These are phyloP conservation scores for Excalfactoria chinensis DNA, from an alignment of 2,113 vertebrate species.

Conservation along the genomic window DNA sequence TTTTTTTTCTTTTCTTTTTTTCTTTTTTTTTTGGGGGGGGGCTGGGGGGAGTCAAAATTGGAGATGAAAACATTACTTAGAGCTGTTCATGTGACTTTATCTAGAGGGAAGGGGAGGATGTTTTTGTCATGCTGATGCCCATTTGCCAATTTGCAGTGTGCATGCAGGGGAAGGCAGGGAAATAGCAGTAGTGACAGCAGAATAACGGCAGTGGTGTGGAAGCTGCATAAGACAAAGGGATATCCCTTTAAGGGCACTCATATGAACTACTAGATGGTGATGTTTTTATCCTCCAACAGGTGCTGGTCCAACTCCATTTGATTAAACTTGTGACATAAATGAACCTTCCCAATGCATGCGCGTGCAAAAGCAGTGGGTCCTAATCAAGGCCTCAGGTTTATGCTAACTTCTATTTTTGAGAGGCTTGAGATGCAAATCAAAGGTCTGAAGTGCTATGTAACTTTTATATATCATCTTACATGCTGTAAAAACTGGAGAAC, in stretches of 20 bases:
- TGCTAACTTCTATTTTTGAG: neutral
- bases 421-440: neutral
- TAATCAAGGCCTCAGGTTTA: neutral
- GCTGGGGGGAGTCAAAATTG: neutral
- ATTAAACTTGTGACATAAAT: accelerated
- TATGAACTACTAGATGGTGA: neutral
- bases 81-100: neutral
- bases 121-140: slow-evolving; percentile 5
- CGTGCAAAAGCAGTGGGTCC: neutral
- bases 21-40: neutral
- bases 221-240: neutral
- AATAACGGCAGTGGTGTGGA: neutral
- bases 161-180: neutral
- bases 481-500: neutral
- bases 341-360: neutral
- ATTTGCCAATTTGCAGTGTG: neutral
- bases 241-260: neutral
- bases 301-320: neutral
- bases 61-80: neutral
- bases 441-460: neutral
- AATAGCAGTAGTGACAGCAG: neutral
- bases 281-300: neutral
- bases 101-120: neutral
- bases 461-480: neutral
- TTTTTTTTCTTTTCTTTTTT: neutral